phyloP scores from a whole-genome alignment of 2,888 invertebrate genomes.

The Ophion obscuratus region DNA sequence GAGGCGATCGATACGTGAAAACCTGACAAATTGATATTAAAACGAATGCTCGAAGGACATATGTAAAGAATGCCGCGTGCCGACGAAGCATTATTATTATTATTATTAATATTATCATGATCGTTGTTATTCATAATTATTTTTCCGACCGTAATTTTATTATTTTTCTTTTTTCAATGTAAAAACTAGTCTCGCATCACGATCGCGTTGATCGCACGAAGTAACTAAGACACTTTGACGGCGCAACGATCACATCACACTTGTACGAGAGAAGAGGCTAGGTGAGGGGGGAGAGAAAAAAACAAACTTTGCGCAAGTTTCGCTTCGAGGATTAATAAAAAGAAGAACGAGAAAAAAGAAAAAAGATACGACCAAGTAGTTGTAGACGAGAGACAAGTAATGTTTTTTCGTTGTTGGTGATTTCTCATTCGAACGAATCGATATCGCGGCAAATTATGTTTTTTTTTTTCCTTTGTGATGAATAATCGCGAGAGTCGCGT shows the following conservation, averaged over 20 bases:
- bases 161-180: conserved; percentile 45
- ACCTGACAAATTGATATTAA: conserved; percentile 64
- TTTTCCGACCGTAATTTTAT: conserved; percentile 47
- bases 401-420: conserved; percentile 29
- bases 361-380: conserved; percentile 66
- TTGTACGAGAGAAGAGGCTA: conserved; percentile 18
- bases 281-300: not conserved
- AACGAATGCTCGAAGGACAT: conserved; percentile 38
- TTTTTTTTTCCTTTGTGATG: conserved; percentile 30
- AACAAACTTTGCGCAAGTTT: conserved; percentile 53
- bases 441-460: conserved; percentile 16
- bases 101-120: conserved; percentile 45
- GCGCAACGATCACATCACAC: conserved; percentile 41
- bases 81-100: conserved; percentile 47
- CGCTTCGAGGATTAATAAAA: conserved; percentile 60
- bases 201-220: conserved; percentile 39
- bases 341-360: conserved; percentile 41
- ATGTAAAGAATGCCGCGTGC: conserved; percentile 33
- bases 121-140: conserved; percentile 51
- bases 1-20: conserved; percentile 47
- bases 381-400: conserved; percentile 51
- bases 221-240: conserved; percentile 26
- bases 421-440: conserved; percentile 28
- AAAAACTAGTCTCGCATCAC: conserved; percentile 80
- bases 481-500: conserved; percentile 44